Conservation (phyloP, 2,888 invertebrate species). For the Vesta saturnalis region DNA sequence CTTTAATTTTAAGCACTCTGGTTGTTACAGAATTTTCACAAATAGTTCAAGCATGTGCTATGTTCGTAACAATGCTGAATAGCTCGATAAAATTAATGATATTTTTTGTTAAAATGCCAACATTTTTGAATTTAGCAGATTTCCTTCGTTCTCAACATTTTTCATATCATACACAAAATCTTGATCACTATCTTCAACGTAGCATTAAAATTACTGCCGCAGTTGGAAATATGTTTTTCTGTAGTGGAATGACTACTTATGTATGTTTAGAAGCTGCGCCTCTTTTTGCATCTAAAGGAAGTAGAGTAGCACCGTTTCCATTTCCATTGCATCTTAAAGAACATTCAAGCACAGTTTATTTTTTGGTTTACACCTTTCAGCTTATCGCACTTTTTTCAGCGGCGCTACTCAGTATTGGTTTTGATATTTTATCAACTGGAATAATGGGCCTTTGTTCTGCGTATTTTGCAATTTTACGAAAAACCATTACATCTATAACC, state of each 20-base stretch:
- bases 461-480: conserved; percentile 47
- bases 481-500: conserved; percentile 35
- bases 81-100: conserved; percentile 22
- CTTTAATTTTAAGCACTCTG: conserved; percentile 15
- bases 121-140: conserved; percentile 23
- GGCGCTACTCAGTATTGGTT: conserved; percentile 44
- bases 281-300: not conserved
- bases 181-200: conserved; percentile 17
- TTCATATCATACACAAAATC: conserved; percentile 19
- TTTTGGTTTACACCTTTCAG: conserved; percentile 20
- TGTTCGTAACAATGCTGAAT: conserved; percentile 24
- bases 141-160: conserved; percentile 26
- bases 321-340: conserved; percentile 19
- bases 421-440: conserved; percentile 47
- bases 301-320: conserved; percentile 18
- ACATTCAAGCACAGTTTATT: conserved; percentile 13
- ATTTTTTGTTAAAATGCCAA: conserved; percentile 18
- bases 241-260: conserved; percentile 19
- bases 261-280: conserved; percentile 13
- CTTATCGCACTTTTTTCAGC: conserved; percentile 36
- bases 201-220: conserved; percentile 12
- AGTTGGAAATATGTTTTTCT: conserved; percentile 20
- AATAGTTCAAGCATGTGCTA: conserved; percentile 21
- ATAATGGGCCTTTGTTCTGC: conserved; percentile 47
- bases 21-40: conserved; percentile 17